Evolutionary conservation across 2,797 vertebrate genomes (phyloP).

Genomic region (Poecilia picta): DNA sequence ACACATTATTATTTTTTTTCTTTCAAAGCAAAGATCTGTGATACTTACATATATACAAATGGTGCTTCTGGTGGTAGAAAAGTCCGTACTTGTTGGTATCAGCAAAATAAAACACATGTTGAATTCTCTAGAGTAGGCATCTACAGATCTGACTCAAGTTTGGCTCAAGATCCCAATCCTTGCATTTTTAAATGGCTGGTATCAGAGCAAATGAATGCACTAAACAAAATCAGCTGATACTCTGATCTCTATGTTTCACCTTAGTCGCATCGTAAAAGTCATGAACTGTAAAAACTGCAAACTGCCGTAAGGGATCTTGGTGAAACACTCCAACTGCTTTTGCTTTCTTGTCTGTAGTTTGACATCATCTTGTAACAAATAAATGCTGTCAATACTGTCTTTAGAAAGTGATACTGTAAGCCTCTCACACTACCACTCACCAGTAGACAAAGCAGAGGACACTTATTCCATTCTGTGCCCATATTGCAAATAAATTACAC

Average conservation of each 20-base stretch:
- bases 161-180: not conserved
- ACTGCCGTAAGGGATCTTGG: not conserved
- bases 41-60: not conserved
- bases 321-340: not conserved
- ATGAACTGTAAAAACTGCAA: not conserved
- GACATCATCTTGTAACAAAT: not conserved
- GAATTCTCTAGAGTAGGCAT: not conserved
- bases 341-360: not conserved
- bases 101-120: not conserved
- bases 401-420: too few relatives aligned
- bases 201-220: not conserved
- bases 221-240: not conserved
- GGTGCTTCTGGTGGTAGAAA: not conserved
- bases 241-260: not conserved
- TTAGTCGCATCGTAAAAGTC: not conserved
- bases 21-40: not conserved
- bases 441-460: not conserved
- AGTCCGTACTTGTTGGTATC: not conserved
- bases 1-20: not conserved
- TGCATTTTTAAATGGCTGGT: not conserved
- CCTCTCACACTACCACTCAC: not conserved
- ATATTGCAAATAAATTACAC: too few relatives aligned
- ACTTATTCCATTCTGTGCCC: too few relatives aligned
- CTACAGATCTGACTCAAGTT: not conserved
- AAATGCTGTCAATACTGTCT: not conserved